Conservation (phyloP, 2,888 invertebrate genomes). For the Artemia sinica region DNA sequence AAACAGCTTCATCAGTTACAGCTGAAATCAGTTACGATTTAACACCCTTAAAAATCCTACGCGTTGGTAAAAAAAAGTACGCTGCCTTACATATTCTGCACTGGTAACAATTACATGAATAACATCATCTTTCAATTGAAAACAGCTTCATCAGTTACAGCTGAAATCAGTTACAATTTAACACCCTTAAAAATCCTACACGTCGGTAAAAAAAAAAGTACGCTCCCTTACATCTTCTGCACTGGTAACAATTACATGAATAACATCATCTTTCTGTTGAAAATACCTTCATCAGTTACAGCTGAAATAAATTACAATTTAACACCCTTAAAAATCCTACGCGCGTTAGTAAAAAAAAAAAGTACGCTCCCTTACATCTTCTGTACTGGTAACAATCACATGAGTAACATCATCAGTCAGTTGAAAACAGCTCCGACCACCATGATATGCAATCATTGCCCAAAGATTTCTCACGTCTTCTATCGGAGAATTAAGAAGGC, state of each 20-base stretch:
- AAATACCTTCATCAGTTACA: constrained; percentile 40
- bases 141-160: too few relatives aligned
- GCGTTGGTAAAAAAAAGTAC: neutral
- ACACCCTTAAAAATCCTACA: too few relatives aligned
- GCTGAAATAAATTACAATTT: too few relatives aligned
- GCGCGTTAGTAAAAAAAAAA: neutral
- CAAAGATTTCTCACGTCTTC: constrained; percentile 57
- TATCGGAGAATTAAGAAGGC: neutral
- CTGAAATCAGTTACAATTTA: too few relatives aligned
- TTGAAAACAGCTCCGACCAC: constrained; percentile 56
- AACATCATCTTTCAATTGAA: constrained; percentile 49
- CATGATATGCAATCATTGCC: constrained; percentile 67
- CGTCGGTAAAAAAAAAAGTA: too few relatives aligned
- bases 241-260: constrained; percentile 63
- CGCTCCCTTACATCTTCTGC: constrained; percentile 41
- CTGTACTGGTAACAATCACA: constrained; percentile 54
- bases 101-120: constrained; percentile 67
- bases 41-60: too few relatives aligned
- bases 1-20: constrained; percentile 53
- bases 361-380: constrained; percentile 36
- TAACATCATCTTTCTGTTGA: constrained; percentile 51
- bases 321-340: too few relatives aligned
- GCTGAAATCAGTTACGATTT: too few relatives aligned
- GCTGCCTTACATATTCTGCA: constrained; percentile 41
- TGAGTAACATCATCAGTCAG: constrained; percentile 61